Conservation (phyloP, 1,140 invertebrate species). For the Aphelinus atriplicis region DNA sequence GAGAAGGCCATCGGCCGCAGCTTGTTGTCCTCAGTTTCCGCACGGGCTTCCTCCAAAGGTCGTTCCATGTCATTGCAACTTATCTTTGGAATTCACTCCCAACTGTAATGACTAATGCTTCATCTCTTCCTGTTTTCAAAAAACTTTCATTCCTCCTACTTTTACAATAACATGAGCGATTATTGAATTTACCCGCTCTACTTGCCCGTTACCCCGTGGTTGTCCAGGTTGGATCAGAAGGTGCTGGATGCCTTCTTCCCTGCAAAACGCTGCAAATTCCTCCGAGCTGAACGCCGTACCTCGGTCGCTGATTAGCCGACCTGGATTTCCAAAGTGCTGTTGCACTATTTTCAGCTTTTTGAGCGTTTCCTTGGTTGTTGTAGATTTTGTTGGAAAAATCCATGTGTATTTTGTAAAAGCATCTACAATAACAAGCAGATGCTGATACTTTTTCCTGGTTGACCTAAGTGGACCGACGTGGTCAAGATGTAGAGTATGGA, state of each 20-base stretch:
- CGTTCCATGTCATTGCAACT: too few species aligned
- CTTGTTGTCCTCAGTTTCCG: too few species aligned
- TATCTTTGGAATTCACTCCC: too few species aligned
- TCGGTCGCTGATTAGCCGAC: not conserved
- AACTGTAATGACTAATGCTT: too few species aligned
- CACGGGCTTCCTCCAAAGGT: too few species aligned
- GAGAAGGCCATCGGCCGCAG: too few species aligned
- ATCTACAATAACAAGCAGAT: not conserved
- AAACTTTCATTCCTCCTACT: slow-evolving; percentile 3
- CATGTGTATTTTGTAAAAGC: slow-evolving; percentile 8
- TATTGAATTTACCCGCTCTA: slow-evolving; percentile 49
- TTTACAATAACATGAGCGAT: slow-evolving; percentile 46
- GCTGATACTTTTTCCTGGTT: not conserved
- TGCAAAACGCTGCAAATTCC: slow-evolving; percentile 35
- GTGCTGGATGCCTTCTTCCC: slow-evolving; percentile 51
- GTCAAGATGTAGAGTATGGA: not conserved
- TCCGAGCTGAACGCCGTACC: slow-evolving; percentile 48
- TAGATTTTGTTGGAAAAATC: too few species aligned
- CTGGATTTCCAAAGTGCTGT: too few species aligned
- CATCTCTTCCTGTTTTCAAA: too few species aligned
- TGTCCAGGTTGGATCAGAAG: slow-evolving; percentile 47
- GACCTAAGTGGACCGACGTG: not conserved
- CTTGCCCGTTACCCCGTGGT: slow-evolving; percentile 51
- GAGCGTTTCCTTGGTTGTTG: too few species aligned
- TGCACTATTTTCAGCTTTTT: too few species aligned